Percentiles rank a stretch among this genome's conserved stretches.
phyloP scores from a whole-genome alignment of 2,113 vertebrate genomes.

The Antechinus flavipes region DNA sequence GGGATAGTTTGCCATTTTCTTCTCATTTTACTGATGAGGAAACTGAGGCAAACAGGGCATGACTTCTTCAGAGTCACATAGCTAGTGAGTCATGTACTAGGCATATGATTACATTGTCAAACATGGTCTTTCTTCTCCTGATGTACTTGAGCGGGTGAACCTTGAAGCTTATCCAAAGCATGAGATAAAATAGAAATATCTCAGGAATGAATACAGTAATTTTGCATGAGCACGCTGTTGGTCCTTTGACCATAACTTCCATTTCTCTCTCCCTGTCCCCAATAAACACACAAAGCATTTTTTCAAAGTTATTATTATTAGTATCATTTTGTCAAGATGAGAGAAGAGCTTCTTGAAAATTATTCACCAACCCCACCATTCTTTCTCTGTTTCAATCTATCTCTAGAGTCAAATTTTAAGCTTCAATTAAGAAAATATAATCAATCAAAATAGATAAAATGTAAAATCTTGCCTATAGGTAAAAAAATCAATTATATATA shows the following conservation, averaged over 20 bases:
- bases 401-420: background rate
- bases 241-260: background rate
- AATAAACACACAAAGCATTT: background rate
- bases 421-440: background rate
- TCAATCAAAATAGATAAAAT: background rate
- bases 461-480: background rate
- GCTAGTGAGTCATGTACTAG: background rate
- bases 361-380: background rate
- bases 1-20: background rate
- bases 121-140: background rate
- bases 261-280: background rate
- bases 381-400: background rate
- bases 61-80: background rate
- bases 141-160: background rate
- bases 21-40: background rate
- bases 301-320: background rate
- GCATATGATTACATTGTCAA: background rate
- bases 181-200: background rate
- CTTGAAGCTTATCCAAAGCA: background rate
- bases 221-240: background rate
- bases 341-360: background rate
- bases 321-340: background rate
- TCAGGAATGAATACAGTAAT: background rate
- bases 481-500: background rate
- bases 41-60: background rate